Evolutionary conservation across 1,140 invertebrate species (phyloP), one percentile per base, ranked within the genome.

Genomic region (Drosophila grimshawi): DNA sequence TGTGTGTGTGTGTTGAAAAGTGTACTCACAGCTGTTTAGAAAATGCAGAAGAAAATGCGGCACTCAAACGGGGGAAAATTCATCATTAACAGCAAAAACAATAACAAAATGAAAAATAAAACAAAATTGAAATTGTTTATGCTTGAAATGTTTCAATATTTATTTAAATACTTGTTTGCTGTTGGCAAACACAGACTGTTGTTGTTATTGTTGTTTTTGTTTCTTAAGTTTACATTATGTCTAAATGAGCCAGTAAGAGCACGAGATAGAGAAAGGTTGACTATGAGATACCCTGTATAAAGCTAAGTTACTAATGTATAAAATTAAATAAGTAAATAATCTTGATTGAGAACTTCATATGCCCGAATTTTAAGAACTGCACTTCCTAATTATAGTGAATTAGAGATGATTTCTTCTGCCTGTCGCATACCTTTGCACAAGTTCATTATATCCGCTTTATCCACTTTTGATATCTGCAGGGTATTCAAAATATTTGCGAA

Each of bases 131-230:
- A 3, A 43, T n/a, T 52, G 49, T 48, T 76, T 57, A 64, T 72
- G 62, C 69, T 53, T 80, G 55, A 69, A 81, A 80, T 81, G 76
- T 65, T 74, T 80, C 72, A 78, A 86, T 85, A 81, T 85, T 85
- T 86, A 59, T 69, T 81, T 80, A 73, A 52, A 48, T 63, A 30
- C n/a, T 32, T 86, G 80, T 83, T 88, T 88, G 72, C 66, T 65
- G 59, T 83, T 72, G 59, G 59, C 49, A 62, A 80, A 80, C 79
- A 82, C 30, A 73, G 62, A 19, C 19, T 61, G 37, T 69, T 74
- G 59, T 60, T 49, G 8, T 33, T 55, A 33, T 39, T 68, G n/a
- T 52, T 51, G 10, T 51, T 51, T 1, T 43, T 39, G 37, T 39
- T 8, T 39, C 37, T 52, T n/a, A 19, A 43, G 76, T 82, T 79